Base-by-base conservation (phyloP, 35 echinoderm and acorn worm species). In the Heliocidaris erythrogramma region DNA sequence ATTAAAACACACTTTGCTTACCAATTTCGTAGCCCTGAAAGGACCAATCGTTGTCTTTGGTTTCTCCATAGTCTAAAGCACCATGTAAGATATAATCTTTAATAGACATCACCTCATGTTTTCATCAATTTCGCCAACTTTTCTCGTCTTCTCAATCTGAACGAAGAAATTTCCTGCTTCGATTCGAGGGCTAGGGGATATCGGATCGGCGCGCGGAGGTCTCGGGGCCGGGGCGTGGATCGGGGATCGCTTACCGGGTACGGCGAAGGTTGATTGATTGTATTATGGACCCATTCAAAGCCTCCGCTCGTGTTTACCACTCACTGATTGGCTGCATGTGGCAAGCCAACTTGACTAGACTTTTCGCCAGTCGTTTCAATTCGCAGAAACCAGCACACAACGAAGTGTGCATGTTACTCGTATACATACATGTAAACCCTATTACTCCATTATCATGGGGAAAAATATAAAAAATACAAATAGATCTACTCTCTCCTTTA, bases 261-360 rank as follows among this genome's bases (percentile, higher is more conserved):
- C 61, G 60, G 60, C 1, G 49, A 4, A 92, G 32, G 91, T 49
- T 59, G 49, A 92, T 78, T 78, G 65, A 78, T 78, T 89, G 31
- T 18, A 89, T 89, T 89, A 17, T 42, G 31, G 91, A 92, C 48
- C n/a, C 47, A 50, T 92, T 92, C 91, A 92, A 92, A 92, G 91
- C 30, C 91, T 52, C 91, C 91, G 91, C 91, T 59, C 31, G 49
- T 92, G 91, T 92, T 92, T 92, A 92, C 91, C 91, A 92, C 91
- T 29, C 91, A 59, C 48, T 92, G 91, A 92, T 92, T 92, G 91
- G 91, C 91, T 92, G 49, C 91, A 59, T 89, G 87, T 42, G 30
- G 30, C 29, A n/a, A 17, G 29, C 87, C 29, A 48, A 32, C 16
- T 12, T 21, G 47, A 4, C 31, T 89, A 89, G 87, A 89, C 30